Evolutionary conservation across 1,140 invertebrate genomes (phyloP), one percentile per base, ranked within the genome.

Genomic region (Drosophila auraria): DNA sequence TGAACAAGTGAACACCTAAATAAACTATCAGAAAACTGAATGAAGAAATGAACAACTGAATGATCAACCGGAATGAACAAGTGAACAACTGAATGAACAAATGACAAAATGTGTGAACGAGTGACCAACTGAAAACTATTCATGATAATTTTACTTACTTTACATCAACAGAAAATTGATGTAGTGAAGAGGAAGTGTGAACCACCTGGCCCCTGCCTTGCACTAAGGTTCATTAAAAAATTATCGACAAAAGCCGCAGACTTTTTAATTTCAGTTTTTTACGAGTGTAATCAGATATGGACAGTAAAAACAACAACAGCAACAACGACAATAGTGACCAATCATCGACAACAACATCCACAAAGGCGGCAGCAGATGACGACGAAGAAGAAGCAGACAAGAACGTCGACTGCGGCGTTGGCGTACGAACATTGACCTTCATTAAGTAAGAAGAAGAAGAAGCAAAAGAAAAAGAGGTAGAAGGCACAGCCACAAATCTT

Each of bases 401-500:
- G 59, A 65, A 63, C 58, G 58, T 64, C 72, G 72, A 51, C 65
- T 38, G 58, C 71, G 61, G 60, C 71, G 53, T 61, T 56, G 56
- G 65, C 78, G 65, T 78, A 84, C 84, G 86, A 89, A 76, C 84
- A 90, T 89, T 89, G 84, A 89, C 84, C 84, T 89, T 89, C 86
- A 89, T 90, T 83, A 90, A 83, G 64, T 56, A 89, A 80, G 81
- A 83, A 75, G 81, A 20, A 20, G 20, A 77, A 53, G 68, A 78
- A 69, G 73, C 49, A 60, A 44, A 40, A 51, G 44, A 78, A 73
- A 49, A 54, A 65, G 25, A 61, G 60, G 56, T 45, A 70, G 50
- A 70, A 53, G 47, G 40, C 54, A 30, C 2, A 69, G 53, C 73
- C 64, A 72, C 56, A 71, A 80, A 64, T 25, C 65, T 83, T 70